These are phyloP conservation scores for Silurus asotus DNA, from an alignment of 2,113 vertebrate genomes.

Conservation along the genomic window DNA sequence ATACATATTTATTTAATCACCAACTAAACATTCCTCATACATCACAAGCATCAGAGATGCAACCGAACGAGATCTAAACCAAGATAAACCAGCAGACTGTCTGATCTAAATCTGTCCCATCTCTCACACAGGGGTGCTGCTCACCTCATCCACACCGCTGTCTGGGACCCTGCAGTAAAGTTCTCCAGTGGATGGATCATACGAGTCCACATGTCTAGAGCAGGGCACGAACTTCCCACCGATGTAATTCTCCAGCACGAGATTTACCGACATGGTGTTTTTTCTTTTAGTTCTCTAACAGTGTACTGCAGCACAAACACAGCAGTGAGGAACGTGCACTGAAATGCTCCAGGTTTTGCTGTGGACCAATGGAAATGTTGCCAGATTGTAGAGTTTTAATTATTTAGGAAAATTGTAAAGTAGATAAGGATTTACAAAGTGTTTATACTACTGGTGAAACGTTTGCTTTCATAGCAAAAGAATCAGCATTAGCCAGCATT, in stretches of 20 bases:
- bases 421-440: no score
- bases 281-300: background rate
- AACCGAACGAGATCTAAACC: background rate
- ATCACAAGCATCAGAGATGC: background rate
- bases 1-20: background rate
- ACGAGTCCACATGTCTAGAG: constrained; percentile 81
- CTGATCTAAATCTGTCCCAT: no score
- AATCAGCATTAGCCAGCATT: background rate
- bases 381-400: background rate
- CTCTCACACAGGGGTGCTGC: constrained; percentile 35
- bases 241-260: constrained; percentile 91
- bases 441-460: background rate
- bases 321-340: background rate
- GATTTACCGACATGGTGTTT: background rate
- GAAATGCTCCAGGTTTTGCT: background rate
- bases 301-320: background rate
- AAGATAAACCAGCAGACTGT: background rate
- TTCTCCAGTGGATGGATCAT: constrained; percentile 85
- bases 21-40: background rate
- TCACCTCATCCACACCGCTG: constrained; percentile 87
- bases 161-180: constrained; percentile 90
- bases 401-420: background rate
- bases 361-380: background rate
- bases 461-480: background rate
- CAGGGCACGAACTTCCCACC: constrained; percentile 85